phyloP scores from a whole-genome alignment of 2,888 invertebrate species.

The Gandaritis pyraliata region DNA sequence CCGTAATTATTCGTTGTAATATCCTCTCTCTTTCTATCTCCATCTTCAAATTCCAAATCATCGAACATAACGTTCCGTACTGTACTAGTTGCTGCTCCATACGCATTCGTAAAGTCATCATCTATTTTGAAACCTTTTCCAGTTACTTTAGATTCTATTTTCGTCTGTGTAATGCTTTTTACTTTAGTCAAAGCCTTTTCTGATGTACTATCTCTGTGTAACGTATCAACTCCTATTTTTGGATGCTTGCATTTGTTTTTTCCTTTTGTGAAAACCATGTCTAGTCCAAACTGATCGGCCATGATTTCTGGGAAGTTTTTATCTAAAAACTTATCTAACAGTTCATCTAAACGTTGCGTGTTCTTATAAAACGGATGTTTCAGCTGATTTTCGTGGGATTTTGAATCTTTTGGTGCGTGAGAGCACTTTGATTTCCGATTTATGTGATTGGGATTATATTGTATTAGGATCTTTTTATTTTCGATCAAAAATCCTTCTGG shows the following conservation, averaged over 20 bases:
- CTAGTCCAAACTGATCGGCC: constrained; percentile 46
- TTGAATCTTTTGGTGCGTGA: constrained; percentile 56
- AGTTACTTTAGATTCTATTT: background rate
- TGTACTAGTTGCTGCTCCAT: background rate
- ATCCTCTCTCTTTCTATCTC: constrained; percentile 27
- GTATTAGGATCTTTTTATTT: constrained; percentile 58
- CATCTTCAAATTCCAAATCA: constrained; percentile 26
- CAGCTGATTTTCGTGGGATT: constrained; percentile 59
- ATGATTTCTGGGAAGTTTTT: constrained; percentile 52
- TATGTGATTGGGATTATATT: constrained; percentile 48
- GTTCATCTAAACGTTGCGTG: constrained; percentile 61
- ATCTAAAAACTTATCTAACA: constrained; percentile 57
- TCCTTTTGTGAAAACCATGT: constrained; percentile 39
- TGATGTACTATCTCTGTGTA: no score
- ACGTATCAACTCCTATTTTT: constrained; percentile 11
- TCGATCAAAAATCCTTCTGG: constrained; percentile 57
- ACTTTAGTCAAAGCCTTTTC: background rate
- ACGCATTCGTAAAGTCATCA: constrained; percentile 7
- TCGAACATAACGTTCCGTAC: constrained; percentile 29
- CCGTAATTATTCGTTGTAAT: constrained; percentile 41
- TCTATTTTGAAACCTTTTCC: background rate
- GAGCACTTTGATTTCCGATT: constrained; percentile 61
- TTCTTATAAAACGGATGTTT: constrained; percentile 70
- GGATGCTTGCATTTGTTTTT: constrained; percentile 46
- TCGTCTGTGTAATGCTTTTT: background rate